A percentile compares a stretch with the other conserved stretches of the same genome.
These are phyloP conservation scores for Chymomyza procnemis DNA, from an alignment of 2,888 invertebrate species.

Conservation along the genomic window DNA sequence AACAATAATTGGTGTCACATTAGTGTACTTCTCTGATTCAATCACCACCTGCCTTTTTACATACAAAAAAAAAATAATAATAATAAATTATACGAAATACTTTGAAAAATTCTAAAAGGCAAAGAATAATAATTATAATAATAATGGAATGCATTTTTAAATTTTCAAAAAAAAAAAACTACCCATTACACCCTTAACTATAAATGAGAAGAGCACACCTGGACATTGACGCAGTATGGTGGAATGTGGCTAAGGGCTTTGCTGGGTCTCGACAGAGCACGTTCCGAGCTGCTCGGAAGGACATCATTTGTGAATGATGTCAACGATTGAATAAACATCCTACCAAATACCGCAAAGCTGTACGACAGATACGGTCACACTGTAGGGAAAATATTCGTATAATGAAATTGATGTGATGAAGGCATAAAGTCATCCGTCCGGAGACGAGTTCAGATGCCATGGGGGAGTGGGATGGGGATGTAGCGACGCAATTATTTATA, in stretches of 20 bases:
- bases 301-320: conserved; percentile 68
- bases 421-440: neutral
- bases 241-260: neutral
- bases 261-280: neutral
- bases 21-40: too few species aligned
- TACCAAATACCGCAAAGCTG: conserved; percentile 22
- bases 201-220: neutral
- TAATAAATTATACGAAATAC: too few species aligned
- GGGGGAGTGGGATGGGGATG: neutral
- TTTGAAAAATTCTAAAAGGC: too few species aligned
- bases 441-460: neutral
- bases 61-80: too few species aligned
- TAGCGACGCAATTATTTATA: conserved; percentile 47
- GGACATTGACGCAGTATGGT: neutral
- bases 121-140: too few species aligned
- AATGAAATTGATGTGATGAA: conserved; percentile 12
- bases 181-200: neutral
- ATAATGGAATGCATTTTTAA: too few species aligned
- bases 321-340: conserved; percentile 70
- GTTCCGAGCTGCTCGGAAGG: neutral
- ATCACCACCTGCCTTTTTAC: too few species aligned
- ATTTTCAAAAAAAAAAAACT: too few species aligned
- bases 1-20: too few species aligned
- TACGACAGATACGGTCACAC: conserved; percentile 1
- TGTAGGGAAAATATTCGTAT: conserved; percentile 15